These are phyloP conservation scores for Burhinus bistriatus DNA, from an alignment of 2,113 vertebrate species.

Conservation along the genomic window DNA sequence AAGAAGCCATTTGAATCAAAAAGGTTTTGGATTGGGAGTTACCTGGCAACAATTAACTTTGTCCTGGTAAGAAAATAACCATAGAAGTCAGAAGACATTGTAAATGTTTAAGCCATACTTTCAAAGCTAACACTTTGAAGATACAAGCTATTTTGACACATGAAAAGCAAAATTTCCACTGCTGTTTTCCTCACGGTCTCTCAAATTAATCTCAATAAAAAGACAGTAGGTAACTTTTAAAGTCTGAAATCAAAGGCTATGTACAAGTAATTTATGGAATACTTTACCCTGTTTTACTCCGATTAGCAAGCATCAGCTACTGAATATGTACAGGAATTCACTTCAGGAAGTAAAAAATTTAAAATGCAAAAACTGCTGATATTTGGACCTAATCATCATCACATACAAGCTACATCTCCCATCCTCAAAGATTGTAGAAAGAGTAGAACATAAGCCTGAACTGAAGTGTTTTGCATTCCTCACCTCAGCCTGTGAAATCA, in stretches of 20 bases:
- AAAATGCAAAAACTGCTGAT: not conserved
- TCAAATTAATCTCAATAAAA: not conserved
- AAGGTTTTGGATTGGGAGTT: not conserved
- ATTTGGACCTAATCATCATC: not conserved
- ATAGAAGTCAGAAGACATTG: not conserved
- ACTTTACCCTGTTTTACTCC: not conserved
- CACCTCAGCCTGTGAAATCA: not conserved
- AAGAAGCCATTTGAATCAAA: not conserved
- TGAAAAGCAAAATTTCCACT: not conserved
- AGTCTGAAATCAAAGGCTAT: not conserved
- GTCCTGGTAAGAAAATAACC: not conserved
- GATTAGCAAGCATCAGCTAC: not conserved
- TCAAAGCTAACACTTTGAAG: not conserved
- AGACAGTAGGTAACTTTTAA: not conserved
- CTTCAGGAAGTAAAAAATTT: not conserved
- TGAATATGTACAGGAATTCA: not conserved
- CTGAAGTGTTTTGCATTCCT: not conserved
- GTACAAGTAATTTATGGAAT: not conserved
- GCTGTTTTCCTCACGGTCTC: not conserved
- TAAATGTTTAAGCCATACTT: slow-evolving; percentile 37
- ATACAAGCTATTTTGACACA: not conserved
- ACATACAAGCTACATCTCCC: not conserved
- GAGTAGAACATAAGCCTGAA: not conserved
- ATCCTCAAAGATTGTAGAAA: not conserved
- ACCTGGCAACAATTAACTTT: slow-evolving; percentile 33